A percentile compares a stretch with the other conserved stretches of the same genome.
Conservation (phyloP, 1,140 invertebrate genomes). For the Zeugodacus cucurbitae region DNA sequence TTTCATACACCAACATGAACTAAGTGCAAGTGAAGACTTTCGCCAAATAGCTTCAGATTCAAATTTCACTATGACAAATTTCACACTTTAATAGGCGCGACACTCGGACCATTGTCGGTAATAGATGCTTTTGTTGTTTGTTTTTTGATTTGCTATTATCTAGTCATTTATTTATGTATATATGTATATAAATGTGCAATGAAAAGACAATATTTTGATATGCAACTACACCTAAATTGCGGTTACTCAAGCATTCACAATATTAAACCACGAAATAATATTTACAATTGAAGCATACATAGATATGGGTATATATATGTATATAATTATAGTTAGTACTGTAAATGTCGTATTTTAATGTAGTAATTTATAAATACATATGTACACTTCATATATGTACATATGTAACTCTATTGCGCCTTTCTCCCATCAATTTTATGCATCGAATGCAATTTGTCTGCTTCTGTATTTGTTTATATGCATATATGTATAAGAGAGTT, state of each 20-base stretch:
- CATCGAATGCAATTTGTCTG: not conserved
- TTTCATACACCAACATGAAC: not conserved
- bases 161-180: not conserved
- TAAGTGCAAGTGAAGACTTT: not conserved
- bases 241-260: not conserved
- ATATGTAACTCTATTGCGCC: not conserved
- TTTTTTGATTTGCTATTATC: not conserved
- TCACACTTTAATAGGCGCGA: not conserved
- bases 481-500: too few relatives aligned
- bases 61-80: constrained; percentile 25
- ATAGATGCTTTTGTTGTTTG: not conserved
- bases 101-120: not conserved
- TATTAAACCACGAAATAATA: not conserved
- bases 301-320: not conserved
- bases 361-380: not conserved
- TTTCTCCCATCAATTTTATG: not conserved
- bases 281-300: not conserved
- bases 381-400: not conserved
- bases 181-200: not conserved
- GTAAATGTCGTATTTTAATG: not conserved
- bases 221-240: not conserved
- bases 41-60: not conserved
- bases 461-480: not conserved
- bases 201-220: not conserved
- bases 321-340: not conserved